Evolutionary conservation across 2,797 vertebrate genomes (phyloP).

Genomic region (Tarsius wallacei): DNA sequence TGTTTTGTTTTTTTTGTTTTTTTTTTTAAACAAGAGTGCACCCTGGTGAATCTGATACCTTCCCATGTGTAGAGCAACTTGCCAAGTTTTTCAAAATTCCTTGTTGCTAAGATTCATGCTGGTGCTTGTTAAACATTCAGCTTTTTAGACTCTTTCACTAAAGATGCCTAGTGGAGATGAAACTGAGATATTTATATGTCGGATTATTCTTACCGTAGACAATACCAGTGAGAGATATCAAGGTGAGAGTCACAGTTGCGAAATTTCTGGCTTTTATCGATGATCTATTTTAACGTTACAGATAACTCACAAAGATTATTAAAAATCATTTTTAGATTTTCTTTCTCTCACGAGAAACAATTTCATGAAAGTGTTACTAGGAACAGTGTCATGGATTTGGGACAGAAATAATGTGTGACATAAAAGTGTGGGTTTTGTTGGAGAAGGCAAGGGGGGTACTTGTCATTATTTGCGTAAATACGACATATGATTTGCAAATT

Average conservation of each 20-base stretch:
- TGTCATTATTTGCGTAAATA: conserved; percentile 32
- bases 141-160: background rate
- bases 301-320: background rate
- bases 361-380: conserved; percentile 7
- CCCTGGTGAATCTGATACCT: background rate
- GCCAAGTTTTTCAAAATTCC: background rate
- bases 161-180: background rate
- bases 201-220: conserved; percentile 2
- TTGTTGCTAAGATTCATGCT: background rate
- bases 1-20: too few species aligned
- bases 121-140: background rate
- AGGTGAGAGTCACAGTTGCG: background rate
- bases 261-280: conserved; percentile 22
- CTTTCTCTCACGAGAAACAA: background rate
- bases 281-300: conserved; percentile 4
- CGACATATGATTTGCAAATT: background rate
- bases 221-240: background rate
- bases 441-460: background rate
- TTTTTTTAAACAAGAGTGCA: background rate
- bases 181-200: background rate
- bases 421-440: background rate
- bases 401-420: background rate
- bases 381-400: conserved; percentile 8
- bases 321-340: background rate
- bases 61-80: background rate